phyloP scores from a whole-genome alignment of 2,797 vertebrate species.

The Sebastiscus tertius region DNA sequence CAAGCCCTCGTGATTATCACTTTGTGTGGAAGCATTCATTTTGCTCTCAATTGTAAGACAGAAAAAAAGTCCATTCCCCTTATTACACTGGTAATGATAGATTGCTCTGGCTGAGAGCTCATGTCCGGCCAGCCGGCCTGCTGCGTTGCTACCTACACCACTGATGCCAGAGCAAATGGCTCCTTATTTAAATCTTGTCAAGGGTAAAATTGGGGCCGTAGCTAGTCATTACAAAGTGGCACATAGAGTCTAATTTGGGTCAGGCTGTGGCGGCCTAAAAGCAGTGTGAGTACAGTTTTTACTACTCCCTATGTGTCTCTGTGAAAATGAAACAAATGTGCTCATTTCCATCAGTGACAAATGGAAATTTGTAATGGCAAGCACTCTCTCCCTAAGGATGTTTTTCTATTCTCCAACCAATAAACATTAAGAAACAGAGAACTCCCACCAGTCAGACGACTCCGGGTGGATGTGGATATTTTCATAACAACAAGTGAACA shows the following conservation, averaged over 20 bases:
- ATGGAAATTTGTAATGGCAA: conserved; percentile 50
- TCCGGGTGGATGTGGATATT: conserved; percentile 41
- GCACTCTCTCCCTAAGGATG: conserved; percentile 42
- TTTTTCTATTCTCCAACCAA: conserved; percentile 62
- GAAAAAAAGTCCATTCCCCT: conserved; percentile 71
- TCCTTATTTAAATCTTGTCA: conserved; percentile 76
- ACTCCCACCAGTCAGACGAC: conserved; percentile 48
- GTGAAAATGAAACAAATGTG: conserved; percentile 60
- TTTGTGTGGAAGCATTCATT: conserved; percentile 82
- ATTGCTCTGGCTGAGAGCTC: conserved; percentile 70
- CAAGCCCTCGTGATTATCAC: conserved; percentile 76
- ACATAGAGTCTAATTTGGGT: conserved; percentile 76
- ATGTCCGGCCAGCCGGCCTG: conserved; percentile 56
- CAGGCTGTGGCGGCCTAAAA: conserved; percentile 61
- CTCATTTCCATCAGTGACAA: conserved; percentile 60
- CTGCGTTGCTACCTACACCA: conserved; percentile 73
- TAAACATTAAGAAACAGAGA: conserved; percentile 53
- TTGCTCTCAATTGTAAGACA: conserved; percentile 77
- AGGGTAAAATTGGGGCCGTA: conserved; percentile 76
- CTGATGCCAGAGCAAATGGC: conserved; percentile 72
- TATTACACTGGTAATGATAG: conserved; percentile 80
- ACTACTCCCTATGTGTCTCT: conserved; percentile 39
- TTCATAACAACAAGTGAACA: conserved; percentile 40
- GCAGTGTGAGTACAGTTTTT: conserved; percentile 41
- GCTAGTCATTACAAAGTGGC: conserved; percentile 77